Percentiles rank a stretch among this genome's conserved stretches.
Evolutionary conservation across 2,888 invertebrate genomes (phyloP).

Genomic region (Eristalinus aeneus): DNA sequence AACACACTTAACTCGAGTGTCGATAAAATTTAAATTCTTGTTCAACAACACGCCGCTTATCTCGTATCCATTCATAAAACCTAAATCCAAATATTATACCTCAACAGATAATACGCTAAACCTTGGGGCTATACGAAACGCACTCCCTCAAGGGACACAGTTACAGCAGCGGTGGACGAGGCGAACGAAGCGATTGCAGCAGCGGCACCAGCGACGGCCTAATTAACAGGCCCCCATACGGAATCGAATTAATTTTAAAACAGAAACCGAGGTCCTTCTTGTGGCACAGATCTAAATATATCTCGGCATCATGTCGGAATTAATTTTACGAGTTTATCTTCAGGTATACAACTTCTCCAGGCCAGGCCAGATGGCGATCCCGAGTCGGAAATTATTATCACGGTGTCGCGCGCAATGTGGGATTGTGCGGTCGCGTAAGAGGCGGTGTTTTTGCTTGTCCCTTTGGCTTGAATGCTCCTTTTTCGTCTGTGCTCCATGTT

Average conservation of each 20-base stretch:
- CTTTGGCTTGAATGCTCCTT: slow-evolving; percentile 14
- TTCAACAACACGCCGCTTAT: slow-evolving; percentile 53
- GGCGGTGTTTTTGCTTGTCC: slow-evolving; percentile 32
- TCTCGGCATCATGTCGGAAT: slow-evolving; percentile 57
- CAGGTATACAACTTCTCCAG: slow-evolving; percentile 24
- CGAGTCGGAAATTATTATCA: slow-evolving; percentile 56
- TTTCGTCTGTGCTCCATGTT: neutral
- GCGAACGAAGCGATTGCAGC: neutral
- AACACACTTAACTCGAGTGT: slow-evolving; percentile 31
- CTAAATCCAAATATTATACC: slow-evolving; percentile 47
- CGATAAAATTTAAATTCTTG: slow-evolving; percentile 61
- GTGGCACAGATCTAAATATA: slow-evolving; percentile 26
- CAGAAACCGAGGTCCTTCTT: slow-evolving; percentile 46
- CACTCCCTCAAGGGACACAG: slow-evolving; percentile 47
- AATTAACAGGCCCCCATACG: slow-evolving; percentile 61
- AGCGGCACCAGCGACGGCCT: neutral
- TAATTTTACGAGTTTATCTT: slow-evolving; percentile 68
- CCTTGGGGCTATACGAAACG: slow-evolving; percentile 8
- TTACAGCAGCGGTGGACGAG: neutral
- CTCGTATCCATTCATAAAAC: slow-evolving; percentile 58
- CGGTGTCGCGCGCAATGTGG: slow-evolving; percentile 40
- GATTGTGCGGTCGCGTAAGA: neutral
- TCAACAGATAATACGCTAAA: slow-evolving; percentile 19
- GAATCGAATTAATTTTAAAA: slow-evolving; percentile 63
- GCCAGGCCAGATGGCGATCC: slow-evolving; percentile 43